Evolutionary conservation across 2,888 invertebrate species (phyloP).

Genomic region (Thysanoteuthis rhombus): DNA sequence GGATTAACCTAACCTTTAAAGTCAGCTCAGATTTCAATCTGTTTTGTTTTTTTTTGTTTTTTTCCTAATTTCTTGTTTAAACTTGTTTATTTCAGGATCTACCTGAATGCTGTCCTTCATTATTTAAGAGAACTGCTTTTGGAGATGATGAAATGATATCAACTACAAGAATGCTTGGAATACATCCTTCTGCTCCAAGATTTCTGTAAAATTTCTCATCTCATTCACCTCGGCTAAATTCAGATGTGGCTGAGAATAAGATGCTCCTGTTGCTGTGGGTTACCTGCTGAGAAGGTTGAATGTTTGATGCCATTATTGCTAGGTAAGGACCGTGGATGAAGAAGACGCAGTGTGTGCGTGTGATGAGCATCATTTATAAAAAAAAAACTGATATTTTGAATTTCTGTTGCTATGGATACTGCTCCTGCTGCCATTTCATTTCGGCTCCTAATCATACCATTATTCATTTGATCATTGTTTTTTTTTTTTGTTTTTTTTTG

Average conservation of each 20-base stretch:
- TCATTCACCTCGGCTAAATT: not conserved
- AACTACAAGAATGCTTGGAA: not conserved
- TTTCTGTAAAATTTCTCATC: not conserved
- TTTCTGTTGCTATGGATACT: not conserved
- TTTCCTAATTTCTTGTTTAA: not conserved
- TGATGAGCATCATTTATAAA: not conserved
- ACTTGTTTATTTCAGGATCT: not conserved
- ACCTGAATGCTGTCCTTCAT: not conserved
- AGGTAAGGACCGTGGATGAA: not conserved
- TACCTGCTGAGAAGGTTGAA: not conserved
- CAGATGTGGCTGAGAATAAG: not conserved
- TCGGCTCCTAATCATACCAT: not conserved
- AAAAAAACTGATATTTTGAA: not conserved
- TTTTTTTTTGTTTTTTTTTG: not conserved
- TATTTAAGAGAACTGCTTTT: not conserved
- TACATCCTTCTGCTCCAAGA: not conserved
- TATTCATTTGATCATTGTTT: not conserved
- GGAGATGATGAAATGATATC: not conserved
- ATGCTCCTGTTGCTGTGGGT: not conserved
- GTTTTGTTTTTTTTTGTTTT: too few relatives aligned
- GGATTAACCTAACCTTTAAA: too few relatives aligned
- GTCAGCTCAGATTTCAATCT: too few relatives aligned
- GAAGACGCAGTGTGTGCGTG: not conserved
- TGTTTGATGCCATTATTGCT: not conserved
- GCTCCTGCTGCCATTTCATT: not conserved